These are phyloP conservation scores for Tamias sibiricus DNA, from an alignment of 2,113 vertebrate species.

Conservation along the genomic window DNA sequence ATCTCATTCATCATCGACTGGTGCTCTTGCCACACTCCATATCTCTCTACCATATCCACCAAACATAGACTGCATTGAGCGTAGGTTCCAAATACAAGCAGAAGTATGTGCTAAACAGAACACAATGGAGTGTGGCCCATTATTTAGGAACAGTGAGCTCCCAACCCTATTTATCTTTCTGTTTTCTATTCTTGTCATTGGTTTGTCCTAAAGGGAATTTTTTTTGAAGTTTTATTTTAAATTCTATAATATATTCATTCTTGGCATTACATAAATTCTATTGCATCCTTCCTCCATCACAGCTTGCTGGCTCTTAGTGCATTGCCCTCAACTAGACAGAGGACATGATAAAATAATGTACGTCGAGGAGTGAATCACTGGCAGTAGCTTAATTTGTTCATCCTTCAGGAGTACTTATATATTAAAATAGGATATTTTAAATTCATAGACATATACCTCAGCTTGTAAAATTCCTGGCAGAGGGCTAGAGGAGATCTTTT, in stretches of 20 bases:
- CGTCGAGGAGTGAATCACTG: conserved; percentile 4
- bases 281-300: background rate
- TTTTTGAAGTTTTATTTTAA: background rate
- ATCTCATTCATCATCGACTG: background rate
- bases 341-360: background rate
- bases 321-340: background rate
- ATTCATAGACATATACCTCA: background rate
- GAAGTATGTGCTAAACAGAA: background rate
- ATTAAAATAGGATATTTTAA: conserved; percentile 47
- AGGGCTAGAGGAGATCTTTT: background rate
- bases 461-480: conserved; percentile 30
- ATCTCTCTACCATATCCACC: background rate
- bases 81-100: background rate
- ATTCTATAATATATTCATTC: background rate
- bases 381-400: conserved; percentile 37
- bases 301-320: background rate
- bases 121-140: background rate
- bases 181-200: background rate
- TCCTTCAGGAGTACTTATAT: background rate
- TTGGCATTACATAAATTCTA: background rate
- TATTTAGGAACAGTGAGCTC: background rate
- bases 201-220: conserved; percentile 26
- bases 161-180: background rate
- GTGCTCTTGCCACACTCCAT: background rate
- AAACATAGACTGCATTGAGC: background rate